Base-by-base conservation (phyloP, 2,888 invertebrate genomes). In the Lysandra bellargus region DNA sequence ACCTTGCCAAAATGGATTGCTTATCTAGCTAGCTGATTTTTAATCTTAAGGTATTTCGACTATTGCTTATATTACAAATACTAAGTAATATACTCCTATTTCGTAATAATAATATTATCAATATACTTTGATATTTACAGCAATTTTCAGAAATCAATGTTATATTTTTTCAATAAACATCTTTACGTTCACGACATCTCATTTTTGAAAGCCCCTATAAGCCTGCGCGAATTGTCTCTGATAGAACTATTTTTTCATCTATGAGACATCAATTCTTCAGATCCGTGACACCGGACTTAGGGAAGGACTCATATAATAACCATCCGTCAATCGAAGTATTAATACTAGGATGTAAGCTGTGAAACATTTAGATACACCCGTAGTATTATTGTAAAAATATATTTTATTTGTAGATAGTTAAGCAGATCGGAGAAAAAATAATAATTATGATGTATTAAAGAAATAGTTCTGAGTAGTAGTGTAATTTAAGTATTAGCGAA, bases 221-320 rank as follows among this genome's bases (percentile, higher is more conserved):
- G 69, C 69, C 69, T 37, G 9, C 30, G 64, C 64, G 64, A 30
- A 64, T 64, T 64, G 64, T 64, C 23, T 23, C 23, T 9, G 30
- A 30, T 4, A 1, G 14, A 69, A 69, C 69, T 69, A 69, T 12
- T 37, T 69, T 69, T 69, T 69, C 69, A 69, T 69, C 69, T 33
- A 30, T 30, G 30, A 64, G 69, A 69, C 69, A 69, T 69, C 69
- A 37, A 69, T 69, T 69, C 69, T 6, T 14, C 23, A 14, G 33
- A 69, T 69, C 33, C 33, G 69, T 69, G 69, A 69, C 69, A 69
- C 69, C 69, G 69, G 69, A 69, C 69, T 69, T 69, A 69, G 69
- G 69, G 33, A 33, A 12, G 64, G 64, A 69, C 33, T 69, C 69
- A 17, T 69, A 64, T 12, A 64, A 64, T 64, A 69, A 69, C 69